Evolutionary conservation across 2,113 vertebrate genomes (phyloP).

Genomic region (Tyrannus savana): DNA sequence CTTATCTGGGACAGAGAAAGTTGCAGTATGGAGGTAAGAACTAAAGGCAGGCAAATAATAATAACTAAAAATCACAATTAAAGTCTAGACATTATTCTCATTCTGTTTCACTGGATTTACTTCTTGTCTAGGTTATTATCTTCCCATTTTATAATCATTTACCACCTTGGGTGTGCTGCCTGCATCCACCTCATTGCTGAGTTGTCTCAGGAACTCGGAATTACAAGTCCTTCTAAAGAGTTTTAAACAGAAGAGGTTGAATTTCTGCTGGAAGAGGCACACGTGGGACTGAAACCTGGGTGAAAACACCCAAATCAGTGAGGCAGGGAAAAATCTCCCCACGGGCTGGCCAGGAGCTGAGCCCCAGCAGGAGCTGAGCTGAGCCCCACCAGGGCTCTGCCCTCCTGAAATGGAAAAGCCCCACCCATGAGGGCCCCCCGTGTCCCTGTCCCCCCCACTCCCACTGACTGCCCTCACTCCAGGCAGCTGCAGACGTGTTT

Average conservation of each 20-base stretch:
- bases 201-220: neutral
- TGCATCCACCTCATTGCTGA: neutral
- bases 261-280: neutral
- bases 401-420: neutral
- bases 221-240: neutral
- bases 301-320: neutral
- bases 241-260: neutral
- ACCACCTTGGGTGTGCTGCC: neutral
- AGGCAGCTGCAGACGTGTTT: fast-evolving
- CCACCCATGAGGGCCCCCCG: fast-evolving
- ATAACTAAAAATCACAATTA: neutral
- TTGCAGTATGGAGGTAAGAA: neutral
- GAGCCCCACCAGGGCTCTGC: neutral
- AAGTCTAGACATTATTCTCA: neutral
- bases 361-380: neutral
- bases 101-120: neutral
- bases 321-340: neutral
- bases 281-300: fast-evolving
- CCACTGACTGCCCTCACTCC: neutral
- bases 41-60: neutral
- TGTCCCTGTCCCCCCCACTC: neutral
- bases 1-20: neutral
- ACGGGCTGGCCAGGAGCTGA: neutral
- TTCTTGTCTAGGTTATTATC: neutral
- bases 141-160: neutral